Evolutionary conservation across 2,797 vertebrate genomes (phyloP), one percentile per base, ranked within the genome.

Genomic region (Danio aesculapii): DNA sequence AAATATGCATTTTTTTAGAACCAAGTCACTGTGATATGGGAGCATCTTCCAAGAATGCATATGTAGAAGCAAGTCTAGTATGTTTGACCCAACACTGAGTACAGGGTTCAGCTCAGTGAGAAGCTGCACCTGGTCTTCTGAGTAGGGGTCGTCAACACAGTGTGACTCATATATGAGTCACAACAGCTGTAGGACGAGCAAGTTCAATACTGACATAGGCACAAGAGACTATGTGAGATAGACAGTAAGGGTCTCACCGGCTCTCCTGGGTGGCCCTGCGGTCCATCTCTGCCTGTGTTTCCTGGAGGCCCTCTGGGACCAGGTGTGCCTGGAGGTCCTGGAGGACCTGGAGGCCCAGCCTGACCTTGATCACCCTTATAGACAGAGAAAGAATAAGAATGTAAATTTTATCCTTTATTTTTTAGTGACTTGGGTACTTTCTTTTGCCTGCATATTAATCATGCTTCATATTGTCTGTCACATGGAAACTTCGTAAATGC

Each of bases 251-350:
- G 61, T 88, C 96, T 95, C 95, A 99, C 98, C 83, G 81, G 88
- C 53, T 94, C 93, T 89, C 97, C 97, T 85, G 94, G 85, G 77
- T 92, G 92, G 86, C 97, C 97, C 81, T 92, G 93, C 74, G 96
- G 96, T 21, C 97, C 97, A 39, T 98, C 97, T 87, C 95, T 97
- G 84, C 97, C 97, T 0, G 95, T 98, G 91, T 97, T 96, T 21
- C 97, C 97, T 82, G 96, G 96, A 86, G 97, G 96, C 44, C 97
- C 97, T 77, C 95, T 92, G 81, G 95, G 94, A 55, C 97, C 97
- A 10, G 96, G 96, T 14, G 93, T 94, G 78, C 97, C 97, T 64
- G 97, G 96, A 69, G 96, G 96, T 46, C 97, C 97, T 50, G 86
- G 96, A 69, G 96, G 96, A 47, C 97, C 97, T 50, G 86, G 89